Evolutionary conservation across 2,797 vertebrate species (phyloP).

Genomic region (Oreochromis mossambicus): DNA sequence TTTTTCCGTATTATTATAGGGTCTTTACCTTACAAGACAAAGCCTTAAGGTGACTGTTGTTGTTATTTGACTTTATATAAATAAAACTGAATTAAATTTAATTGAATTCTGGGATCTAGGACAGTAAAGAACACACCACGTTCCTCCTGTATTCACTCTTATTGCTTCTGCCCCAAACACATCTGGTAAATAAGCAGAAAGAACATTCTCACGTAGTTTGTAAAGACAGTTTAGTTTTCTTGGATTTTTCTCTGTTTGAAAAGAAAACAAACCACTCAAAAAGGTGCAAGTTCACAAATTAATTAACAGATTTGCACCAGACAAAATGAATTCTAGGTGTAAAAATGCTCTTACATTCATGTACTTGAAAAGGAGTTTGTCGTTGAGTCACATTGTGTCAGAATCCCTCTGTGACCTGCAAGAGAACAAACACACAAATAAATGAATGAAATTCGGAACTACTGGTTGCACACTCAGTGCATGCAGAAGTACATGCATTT

Average conservation of each 20-base stretch:
- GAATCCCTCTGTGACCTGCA: background rate
- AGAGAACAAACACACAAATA: background rate
- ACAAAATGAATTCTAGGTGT: accelerated
- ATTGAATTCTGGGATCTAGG: background rate
- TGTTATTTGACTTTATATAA: background rate
- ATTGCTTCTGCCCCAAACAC: background rate
- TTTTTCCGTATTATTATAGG: background rate
- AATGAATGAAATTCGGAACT: background rate
- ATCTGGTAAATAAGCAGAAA: background rate
- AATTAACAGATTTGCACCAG: background rate
- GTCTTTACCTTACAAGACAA: background rate
- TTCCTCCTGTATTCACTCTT: background rate
- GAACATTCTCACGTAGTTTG: background rate
- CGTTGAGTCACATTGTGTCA: background rate
- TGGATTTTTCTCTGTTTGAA: background rate
- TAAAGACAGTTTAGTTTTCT: background rate
- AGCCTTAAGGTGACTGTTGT: accelerated
- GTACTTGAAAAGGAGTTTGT: background rate
- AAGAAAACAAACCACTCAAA: background rate
- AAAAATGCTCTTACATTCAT: background rate
- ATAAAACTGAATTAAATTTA: background rate
- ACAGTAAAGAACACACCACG: background rate
- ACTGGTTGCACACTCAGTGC: background rate
- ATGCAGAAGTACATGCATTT: background rate
- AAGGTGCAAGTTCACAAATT: background rate